Percentiles rank a stretch among this genome's conserved stretches.
These are phyloP conservation scores for Typhlichthys subterraneus DNA, from an alignment of 2,797 vertebrate species.

Conservation along the genomic window DNA sequence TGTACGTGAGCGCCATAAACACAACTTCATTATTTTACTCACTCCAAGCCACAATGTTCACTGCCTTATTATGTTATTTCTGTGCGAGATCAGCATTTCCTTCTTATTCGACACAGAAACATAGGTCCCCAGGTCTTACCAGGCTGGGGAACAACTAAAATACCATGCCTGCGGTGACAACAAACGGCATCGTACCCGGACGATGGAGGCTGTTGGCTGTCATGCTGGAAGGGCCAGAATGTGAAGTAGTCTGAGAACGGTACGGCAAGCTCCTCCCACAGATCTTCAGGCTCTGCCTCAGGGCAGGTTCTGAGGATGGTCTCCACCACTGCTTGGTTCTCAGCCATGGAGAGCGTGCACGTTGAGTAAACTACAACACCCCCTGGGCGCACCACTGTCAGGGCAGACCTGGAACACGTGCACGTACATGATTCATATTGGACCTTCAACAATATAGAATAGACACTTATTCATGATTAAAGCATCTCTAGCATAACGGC, in stretches of 20 bases:
- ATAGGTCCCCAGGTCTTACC: constrained; percentile 93
- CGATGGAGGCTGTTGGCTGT: constrained; percentile 19
- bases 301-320: constrained; percentile 77
- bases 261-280: constrained; percentile 76
- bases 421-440: not conserved
- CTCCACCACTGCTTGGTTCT: constrained; percentile 86
- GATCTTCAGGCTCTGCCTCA: constrained; percentile 78
- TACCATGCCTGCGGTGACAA: constrained; percentile 67
- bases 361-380: constrained; percentile 93
- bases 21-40: not conserved
- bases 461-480: not conserved
- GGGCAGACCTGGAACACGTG: constrained; percentile 82
- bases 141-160: constrained; percentile 86
- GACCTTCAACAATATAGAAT: not conserved
- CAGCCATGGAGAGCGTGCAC: constrained; percentile 89
- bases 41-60: not conserved
- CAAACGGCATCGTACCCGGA: constrained; percentile 17
- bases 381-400: constrained; percentile 87
- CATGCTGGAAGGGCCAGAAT: constrained; percentile 66
- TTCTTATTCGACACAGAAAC: constrained; percentile 88
- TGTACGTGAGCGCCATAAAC: not conserved
- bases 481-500: not conserved
- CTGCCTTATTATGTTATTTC: constrained; percentile 26
- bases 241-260: constrained; percentile 80
- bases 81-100: constrained; percentile 37